These are phyloP conservation scores for Chymomyza fuscimana DNA, from an alignment of 2,888 invertebrate species.

Conservation along the genomic window DNA sequence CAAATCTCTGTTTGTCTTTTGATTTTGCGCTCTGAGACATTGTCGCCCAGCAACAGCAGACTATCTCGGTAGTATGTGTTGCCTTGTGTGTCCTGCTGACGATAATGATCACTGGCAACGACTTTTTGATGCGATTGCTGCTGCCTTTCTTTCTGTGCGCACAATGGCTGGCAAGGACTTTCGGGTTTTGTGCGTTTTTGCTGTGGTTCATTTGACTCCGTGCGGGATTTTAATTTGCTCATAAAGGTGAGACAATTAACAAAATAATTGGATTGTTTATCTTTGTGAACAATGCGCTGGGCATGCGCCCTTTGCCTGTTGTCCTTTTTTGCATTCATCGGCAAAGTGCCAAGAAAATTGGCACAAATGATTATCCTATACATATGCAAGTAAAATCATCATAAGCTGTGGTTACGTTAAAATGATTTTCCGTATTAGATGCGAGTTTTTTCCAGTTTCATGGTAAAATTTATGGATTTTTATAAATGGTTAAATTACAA, in stretches of 20 bases:
- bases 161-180: conserved; percentile 53
- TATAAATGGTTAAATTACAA: too few relatives aligned
- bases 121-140: conserved; percentile 78
- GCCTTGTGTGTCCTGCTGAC: conserved; percentile 22
- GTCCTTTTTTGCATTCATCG: neutral
- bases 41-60: conserved; percentile 25
- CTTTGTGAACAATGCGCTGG: conserved; percentile 50
- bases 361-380: too few relatives aligned
- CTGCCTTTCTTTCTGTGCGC: conserved; percentile 36
- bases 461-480: too few relatives aligned
- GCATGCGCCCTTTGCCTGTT: neutral
- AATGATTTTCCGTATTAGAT: too few relatives aligned
- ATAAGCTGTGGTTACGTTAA: too few relatives aligned
- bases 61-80: conserved; percentile 21
- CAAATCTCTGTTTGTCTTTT: conserved; percentile 52
- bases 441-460: too few relatives aligned
- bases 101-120: conserved; percentile 72
- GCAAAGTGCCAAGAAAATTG: too few relatives aligned
- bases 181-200: conserved; percentile 19
- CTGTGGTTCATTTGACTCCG: conserved; percentile 70
- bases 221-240: conserved; percentile 76
- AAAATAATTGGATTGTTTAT: conserved; percentile 76
- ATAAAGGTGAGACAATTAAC: conserved; percentile 78
- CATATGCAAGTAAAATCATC: too few relatives aligned
- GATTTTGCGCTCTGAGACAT: conserved; percentile 46